Evolutionary conservation across 2,797 vertebrate genomes (phyloP).

Genomic region (Buceros bicornis): DNA sequence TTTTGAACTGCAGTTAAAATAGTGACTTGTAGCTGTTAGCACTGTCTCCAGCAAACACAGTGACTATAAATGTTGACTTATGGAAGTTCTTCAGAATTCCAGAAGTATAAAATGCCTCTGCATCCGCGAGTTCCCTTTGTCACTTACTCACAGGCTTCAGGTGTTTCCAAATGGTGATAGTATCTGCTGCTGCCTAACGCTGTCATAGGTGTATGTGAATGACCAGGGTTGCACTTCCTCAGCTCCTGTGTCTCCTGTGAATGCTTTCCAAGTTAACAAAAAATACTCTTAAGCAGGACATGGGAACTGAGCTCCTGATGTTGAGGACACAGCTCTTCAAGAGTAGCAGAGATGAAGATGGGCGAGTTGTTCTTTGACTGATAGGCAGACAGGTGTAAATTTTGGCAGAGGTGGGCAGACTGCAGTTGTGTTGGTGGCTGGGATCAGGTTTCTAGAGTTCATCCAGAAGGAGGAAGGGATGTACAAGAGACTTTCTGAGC

Average conservation of each 20-base stretch:
- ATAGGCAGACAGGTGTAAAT: not conserved
- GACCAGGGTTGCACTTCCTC: not conserved
- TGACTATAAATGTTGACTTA: not conserved
- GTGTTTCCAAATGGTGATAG: not conserved
- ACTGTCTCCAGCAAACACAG: not conserved
- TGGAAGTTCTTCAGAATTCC: constrained; percentile 15
- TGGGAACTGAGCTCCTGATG: not conserved
- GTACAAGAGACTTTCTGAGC: not conserved
- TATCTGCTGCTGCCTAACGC: not conserved
- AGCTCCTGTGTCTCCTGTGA: not conserved
- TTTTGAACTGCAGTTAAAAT: constrained; percentile 19
- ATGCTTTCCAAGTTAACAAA: not conserved
- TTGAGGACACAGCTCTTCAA: not conserved
- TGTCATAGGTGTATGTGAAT: not conserved
- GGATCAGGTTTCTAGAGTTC: not conserved
- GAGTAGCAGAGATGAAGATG: not conserved
- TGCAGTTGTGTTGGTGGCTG: not conserved
- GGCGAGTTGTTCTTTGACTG: not conserved
- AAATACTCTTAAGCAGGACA: not conserved
- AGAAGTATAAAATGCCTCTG: not conserved
- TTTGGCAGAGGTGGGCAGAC: not conserved
- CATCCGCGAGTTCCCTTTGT: not conserved
- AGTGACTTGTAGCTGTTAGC: not conserved
- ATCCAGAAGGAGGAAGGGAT: not conserved
- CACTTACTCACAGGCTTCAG: not conserved